Base-by-base conservation (phyloP, 1,140 invertebrate species). In the Aphis gossypii region DNA sequence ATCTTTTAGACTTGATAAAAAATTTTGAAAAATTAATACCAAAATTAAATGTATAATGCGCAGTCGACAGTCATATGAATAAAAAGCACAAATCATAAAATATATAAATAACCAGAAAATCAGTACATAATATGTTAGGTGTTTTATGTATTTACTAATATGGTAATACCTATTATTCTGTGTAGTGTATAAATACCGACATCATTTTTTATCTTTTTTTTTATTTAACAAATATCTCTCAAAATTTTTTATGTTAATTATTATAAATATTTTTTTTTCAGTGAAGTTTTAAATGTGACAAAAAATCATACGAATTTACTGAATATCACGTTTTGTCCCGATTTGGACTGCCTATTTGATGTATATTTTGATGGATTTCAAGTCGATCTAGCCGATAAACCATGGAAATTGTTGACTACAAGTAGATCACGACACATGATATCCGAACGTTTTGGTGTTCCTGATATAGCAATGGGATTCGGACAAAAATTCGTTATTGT, bases 331-430 rank as follows among this genome's bases (percentile, higher is more conserved):
- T 93, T 93, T 54, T 93, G 92, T 56, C 92, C 92, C n/a, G 92
- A 93, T 86, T 54, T 93, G 35, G 92, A 93, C 35, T 84, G 76
- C n/a, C 46, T 93, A 46, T 93, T 93, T 44, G 35, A 86, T 14
- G 76, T 54, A 18, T 93, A 93, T 56, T 93, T 86, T 14, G 48
- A 93, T n/a, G 92, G 92, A 0, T 93, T 86, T 56, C 82, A 84
- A 84, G 92, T 93, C 6, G 92, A 93, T 25, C 35, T 86, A 38
- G 41, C 92, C 35, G 92, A 93, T 14, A 86, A 51, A 56, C 92
- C 92, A n/a, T 93, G 92, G 92, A 93, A 93, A 86, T 8, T 93
- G 25, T 93, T 93, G 82, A 93, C 92, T 25, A 68, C 92, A 51
- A 93, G 82, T 35, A 51, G 82, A 83, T 86, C 82, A 25, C 46